Percentiles rank a stretch among this genome's conserved stretches.
phyloP scores from a whole-genome alignment of 1,140 invertebrate genomes.

The Scaptomyza graminum region DNA sequence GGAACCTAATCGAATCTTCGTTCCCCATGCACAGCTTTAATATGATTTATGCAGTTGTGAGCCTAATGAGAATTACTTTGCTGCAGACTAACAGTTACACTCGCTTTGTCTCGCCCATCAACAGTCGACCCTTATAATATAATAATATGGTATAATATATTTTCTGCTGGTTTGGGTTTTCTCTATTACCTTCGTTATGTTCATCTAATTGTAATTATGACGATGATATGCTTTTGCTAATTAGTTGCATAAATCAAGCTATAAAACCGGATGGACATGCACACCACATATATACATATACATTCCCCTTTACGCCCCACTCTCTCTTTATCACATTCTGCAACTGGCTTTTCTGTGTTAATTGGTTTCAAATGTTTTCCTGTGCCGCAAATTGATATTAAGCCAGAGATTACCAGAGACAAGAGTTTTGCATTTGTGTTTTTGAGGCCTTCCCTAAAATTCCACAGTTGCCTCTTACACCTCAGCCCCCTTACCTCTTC shows the following conservation, averaged over 20 bases:
- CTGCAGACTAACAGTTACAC: constrained; percentile 1
- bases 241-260: constrained; percentile 76
- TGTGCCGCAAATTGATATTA: constrained; percentile 45
- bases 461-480: constrained; percentile 30
- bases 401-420: constrained; percentile 31
- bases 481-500: neutral
- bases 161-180: neutral
- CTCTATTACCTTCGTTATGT: neutral
- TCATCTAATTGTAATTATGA: constrained; percentile 37
- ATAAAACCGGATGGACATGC: constrained; percentile 56
- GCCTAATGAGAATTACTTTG: constrained; percentile 21
- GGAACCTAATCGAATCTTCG: constrained; percentile 23
- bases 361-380: constrained; percentile 73
- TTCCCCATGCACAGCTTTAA: constrained; percentile 13
- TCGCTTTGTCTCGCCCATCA: neutral
- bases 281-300: no score
- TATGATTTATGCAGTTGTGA: constrained; percentile 47
- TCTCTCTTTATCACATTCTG: no score
- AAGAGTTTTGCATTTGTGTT: constrained; percentile 74
- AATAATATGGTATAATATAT: neutral
- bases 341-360: constrained; percentile 31
- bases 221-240: constrained; percentile 52
- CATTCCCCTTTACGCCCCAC: no score
- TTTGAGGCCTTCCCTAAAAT: neutral
- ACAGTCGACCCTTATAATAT: neutral